These are phyloP conservation scores for Rhea pennata DNA, from an alignment of 2,113 vertebrate species.

Conservation along the genomic window DNA sequence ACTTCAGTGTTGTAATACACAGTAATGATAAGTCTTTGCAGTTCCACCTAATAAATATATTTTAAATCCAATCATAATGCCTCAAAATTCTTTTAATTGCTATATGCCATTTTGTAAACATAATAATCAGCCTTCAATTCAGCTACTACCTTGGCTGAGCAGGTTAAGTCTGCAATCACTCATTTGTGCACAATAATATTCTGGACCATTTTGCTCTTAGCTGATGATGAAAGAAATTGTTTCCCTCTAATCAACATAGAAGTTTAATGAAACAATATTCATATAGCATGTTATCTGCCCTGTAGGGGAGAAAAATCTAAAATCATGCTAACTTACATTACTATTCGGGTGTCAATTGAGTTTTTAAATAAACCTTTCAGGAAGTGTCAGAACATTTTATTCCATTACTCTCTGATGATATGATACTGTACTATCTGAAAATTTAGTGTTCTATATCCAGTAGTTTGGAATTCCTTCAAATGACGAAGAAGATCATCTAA, in stretches of 20 bases:
- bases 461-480: neutral
- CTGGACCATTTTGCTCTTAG: neutral
- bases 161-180: neutral
- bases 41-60: neutral
- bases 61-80: neutral
- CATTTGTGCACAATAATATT: neutral
- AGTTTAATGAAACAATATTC: neutral
- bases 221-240: neutral
- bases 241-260: neutral
- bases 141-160: neutral
- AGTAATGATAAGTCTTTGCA: neutral
- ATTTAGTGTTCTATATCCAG: neutral
- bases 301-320: neutral
- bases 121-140: neutral
- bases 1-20: neutral
- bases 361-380: neutral
- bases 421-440: neutral
- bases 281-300: neutral
- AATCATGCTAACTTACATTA: neutral
- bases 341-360: neutral
- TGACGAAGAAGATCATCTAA: neutral
- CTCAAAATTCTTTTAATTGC: neutral
- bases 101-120: neutral
- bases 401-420: neutral
- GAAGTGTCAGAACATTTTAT: neutral